Base-by-base conservation (phyloP, 2,113 vertebrate genomes). In the Oceanodroma tethys region DNA sequence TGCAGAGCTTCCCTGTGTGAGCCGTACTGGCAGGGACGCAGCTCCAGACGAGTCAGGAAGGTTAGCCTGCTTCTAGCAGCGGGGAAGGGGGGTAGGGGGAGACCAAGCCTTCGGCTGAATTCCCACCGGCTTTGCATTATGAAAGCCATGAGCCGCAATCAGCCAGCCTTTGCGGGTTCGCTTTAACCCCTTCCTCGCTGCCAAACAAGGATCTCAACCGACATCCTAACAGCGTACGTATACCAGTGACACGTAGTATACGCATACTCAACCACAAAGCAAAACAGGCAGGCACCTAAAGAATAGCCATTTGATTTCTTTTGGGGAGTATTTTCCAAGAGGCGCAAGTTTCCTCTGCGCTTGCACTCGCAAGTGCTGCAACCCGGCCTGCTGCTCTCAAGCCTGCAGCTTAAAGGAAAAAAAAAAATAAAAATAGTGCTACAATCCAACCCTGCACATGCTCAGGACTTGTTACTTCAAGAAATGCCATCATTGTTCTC, bases 61-160 rank as follows among this genome's bases (percentile, higher is more conserved):
- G 88, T 86, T 95, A 73, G 66, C 95, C 85, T 88, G 86, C 80
- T 75, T 92, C 55, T 30, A 29, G 29, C 80, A 88, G 59, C 10
- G 2, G 90, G 38, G 45, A 95, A 88, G 80, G 83, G 67, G 88
- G 88, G 71, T 19, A 66, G 83, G 52, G 89, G 56, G 50, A 81
- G 72, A 83, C 0, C 58, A 68, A 81, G 86, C 90, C 88, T 86
- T 63, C 8, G 7, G 78, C 93, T 82, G 47, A 95, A 95, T 96
- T 96, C 97, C 96, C 90, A 97, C 52, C 27, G 47, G 84, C 42
- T 94, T 79, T 88, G 60, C 90, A 88, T 96, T 96, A 95, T 93
- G 95, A 95, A 97, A 96, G 94, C 91, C 88, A 79, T 30, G 73
- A 97, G 91, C 89, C 80, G 93, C 75, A 80, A 95, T 82, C 95